Percentiles rank a stretch among this genome's conserved stretches.
Evolutionary conservation across 2,888 invertebrate genomes (phyloP).

Genomic region (Volucella bombylans): DNA sequence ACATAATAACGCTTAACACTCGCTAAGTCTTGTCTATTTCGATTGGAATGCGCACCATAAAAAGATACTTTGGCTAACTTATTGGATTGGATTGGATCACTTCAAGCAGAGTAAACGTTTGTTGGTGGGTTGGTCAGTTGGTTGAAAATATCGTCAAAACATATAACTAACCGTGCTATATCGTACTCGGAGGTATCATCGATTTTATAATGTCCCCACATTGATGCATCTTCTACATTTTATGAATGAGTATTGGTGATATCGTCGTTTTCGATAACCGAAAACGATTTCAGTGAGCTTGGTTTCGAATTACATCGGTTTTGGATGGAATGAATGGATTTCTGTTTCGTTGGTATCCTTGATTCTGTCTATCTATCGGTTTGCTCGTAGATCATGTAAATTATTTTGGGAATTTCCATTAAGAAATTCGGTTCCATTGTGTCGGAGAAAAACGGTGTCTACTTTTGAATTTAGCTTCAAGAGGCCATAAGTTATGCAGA

Average conservation of each 20-base stretch:
- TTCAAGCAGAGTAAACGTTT: conserved; percentile 60
- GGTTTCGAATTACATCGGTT: neutral
- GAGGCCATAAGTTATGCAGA: conserved; percentile 53
- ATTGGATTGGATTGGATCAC: conserved; percentile 54
- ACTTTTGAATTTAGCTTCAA: conserved; percentile 3
- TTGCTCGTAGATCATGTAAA: conserved; percentile 4
- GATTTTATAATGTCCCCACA: conserved; percentile 48
- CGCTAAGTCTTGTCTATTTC: neutral
- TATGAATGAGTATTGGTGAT: neutral
- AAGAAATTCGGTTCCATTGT: conserved; percentile 48
- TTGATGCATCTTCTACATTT: neutral
- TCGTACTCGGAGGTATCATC: neutral
- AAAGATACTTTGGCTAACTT: conserved; percentile 48
- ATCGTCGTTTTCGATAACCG: conserved; percentile 37
- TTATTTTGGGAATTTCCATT: conserved; percentile 54
- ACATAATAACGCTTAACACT: conserved; percentile 22
- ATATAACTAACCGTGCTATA: conserved; percentile 24
- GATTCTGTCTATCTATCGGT: conserved; percentile 9
- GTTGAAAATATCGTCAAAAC: conserved; percentile 33
- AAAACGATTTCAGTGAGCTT: conserved; percentile 48
- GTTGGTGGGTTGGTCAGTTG: conserved; percentile 35
- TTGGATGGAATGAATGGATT: too few relatives aligned
- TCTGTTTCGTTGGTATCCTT: conserved; percentile 47
- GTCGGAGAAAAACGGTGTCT: conserved; percentile 33
- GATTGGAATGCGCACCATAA: conserved; percentile 35